phyloP scores from a whole-genome alignment of 2,888 invertebrate genomes.

The Tryphoninae sp. region DNA sequence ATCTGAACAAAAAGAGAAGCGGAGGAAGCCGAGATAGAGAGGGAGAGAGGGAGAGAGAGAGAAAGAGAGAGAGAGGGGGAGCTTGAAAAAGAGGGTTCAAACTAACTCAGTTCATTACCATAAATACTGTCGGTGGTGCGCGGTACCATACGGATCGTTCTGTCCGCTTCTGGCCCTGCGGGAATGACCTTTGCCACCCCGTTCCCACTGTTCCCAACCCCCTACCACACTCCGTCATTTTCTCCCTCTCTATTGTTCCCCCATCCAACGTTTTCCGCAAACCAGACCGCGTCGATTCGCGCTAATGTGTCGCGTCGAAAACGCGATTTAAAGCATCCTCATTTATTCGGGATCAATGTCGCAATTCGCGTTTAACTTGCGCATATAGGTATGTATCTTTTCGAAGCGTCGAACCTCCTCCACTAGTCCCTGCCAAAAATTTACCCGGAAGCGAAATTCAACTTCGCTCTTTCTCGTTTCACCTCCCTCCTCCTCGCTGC shows the following conservation, averaged over 20 bases:
- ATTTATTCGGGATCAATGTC: conserved; percentile 72
- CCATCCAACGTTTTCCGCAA: conserved; percentile 35
- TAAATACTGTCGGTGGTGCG: conserved; percentile 72
- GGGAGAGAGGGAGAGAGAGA: conserved; percentile 61
- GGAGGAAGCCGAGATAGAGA: conserved; percentile 45
- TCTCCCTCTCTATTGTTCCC: conserved; percentile 26
- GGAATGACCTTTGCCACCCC: conserved; percentile 60
- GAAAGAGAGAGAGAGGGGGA: conserved; percentile 49
- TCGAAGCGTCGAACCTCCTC: background rate
- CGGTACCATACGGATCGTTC: conserved; percentile 67
- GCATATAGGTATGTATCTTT: background rate
- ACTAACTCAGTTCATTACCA: conserved; percentile 77
- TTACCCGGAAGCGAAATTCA: background rate
- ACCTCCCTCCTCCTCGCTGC: background rate
- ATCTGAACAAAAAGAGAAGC: conserved; percentile 60
- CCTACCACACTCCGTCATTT: conserved; percentile 25
- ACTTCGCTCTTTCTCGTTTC: background rate
- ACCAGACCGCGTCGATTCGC: conserved; percentile 39
- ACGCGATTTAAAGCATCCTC: conserved; percentile 68
- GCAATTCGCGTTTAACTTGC: conserved; percentile 64
- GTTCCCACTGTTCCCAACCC: conserved; percentile 32
- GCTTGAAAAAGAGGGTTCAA: conserved; percentile 70
- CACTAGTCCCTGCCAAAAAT: background rate
- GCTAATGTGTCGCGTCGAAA: conserved; percentile 54
- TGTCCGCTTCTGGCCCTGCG: conserved; percentile 58